Percentiles rank a stretch among this genome's conserved stretches.
These are phyloP conservation scores for Muscicapa adusta DNA, from an alignment of 2,113 vertebrate genomes.

Conservation along the genomic window DNA sequence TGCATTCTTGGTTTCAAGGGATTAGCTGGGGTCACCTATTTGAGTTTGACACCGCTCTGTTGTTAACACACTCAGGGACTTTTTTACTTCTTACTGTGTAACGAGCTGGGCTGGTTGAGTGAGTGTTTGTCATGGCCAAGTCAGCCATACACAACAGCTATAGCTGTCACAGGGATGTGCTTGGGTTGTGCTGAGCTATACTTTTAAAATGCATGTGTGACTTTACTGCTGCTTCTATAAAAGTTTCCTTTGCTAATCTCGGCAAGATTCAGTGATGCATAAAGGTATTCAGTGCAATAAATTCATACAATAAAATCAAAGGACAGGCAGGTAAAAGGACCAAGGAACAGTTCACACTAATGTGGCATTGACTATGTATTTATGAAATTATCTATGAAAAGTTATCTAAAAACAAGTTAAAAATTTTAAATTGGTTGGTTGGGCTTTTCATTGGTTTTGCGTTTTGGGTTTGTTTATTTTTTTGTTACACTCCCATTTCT, in stretches of 20 bases:
- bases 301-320: not conserved
- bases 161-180: not conserved
- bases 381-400: not conserved
- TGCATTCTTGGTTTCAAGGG: too few relatives aligned
- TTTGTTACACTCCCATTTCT: not conserved
- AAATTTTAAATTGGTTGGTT: not conserved
- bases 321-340: not conserved
- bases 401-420: not conserved
- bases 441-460: not conserved
- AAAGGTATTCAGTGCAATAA: not conserved
- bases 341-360: not conserved
- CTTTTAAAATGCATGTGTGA: not conserved
- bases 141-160: too few relatives aligned
- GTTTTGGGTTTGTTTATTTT: not conserved
- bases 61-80: too few relatives aligned
- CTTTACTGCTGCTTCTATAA: not conserved
- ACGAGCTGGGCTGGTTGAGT: too few relatives aligned
- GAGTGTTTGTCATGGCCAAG: too few relatives aligned
- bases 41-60: too few relatives aligned
- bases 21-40: too few relatives aligned
- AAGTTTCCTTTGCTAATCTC: not conserved
- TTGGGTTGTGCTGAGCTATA: not conserved
- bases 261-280: not conserved
- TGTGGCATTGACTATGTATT: not conserved
- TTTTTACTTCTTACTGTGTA: too few relatives aligned